These are phyloP conservation scores for Bradypus variegatus DNA, from an alignment of 2,797 vertebrate species.

Conservation along the genomic window DNA sequence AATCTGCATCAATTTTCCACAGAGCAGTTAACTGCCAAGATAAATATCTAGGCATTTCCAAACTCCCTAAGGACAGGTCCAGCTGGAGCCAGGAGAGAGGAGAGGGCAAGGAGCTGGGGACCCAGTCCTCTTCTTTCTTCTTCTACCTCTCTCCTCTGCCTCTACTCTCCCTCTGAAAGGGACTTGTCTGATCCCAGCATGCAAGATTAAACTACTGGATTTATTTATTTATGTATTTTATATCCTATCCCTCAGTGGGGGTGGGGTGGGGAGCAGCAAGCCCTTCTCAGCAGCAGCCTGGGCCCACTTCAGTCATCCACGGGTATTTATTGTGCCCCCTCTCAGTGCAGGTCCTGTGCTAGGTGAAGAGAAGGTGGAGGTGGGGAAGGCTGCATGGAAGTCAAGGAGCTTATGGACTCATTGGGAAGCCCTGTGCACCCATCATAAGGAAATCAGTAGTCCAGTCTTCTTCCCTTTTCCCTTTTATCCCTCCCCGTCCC, in stretches of 20 bases:
- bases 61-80: not conserved
- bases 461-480: not conserved
- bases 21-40: not conserved
- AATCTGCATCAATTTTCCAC: not conserved
- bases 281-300: not conserved
- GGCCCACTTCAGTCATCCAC: not conserved
- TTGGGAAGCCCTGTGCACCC: not conserved
- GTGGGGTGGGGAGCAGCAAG: not conserved
- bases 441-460: not conserved
- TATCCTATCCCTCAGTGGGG: not conserved
- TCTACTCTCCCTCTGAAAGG: not conserved
- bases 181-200: not conserved
- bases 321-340: not conserved
- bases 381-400: not conserved
- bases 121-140: not conserved
- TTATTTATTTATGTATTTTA: not conserved
- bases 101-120: not conserved
- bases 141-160: too few relatives aligned
- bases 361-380: not conserved
- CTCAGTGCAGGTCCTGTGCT: not conserved
- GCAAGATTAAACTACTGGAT: not conserved
- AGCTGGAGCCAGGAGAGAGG: not conserved
- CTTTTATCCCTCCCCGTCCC: not conserved
- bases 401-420: not conserved
- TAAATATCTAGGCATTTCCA: conserved; percentile 30